These are phyloP conservation scores for Argynnis bischoffii DNA, from an alignment of 2,888 invertebrate species.

Conservation along the genomic window DNA sequence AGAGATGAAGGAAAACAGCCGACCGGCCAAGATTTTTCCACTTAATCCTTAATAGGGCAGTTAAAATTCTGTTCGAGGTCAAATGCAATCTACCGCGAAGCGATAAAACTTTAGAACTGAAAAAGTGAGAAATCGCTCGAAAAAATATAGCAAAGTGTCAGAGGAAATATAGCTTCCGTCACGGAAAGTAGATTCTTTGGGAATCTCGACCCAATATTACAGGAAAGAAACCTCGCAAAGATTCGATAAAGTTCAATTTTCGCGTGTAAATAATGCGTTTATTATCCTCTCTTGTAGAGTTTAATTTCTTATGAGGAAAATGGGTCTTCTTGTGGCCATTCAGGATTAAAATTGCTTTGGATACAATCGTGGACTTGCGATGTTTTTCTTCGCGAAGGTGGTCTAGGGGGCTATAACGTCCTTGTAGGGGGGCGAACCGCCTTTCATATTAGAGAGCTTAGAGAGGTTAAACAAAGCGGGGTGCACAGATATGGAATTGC, in stretches of 20 bases:
- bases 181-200: slow-evolving; percentile 24
- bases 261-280: slow-evolving; percentile 47
- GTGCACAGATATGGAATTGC: slow-evolving; percentile 41
- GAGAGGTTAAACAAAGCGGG: slow-evolving; percentile 52
- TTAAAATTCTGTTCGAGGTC: slow-evolving; percentile 41
- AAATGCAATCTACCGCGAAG: slow-evolving; percentile 32
- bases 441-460: slow-evolving; percentile 61
- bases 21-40: slow-evolving; percentile 22
- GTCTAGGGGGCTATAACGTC: slow-evolving; percentile 50
- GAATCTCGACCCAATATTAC: slow-evolving; percentile 26
- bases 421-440: slow-evolving; percentile 55
- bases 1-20: slow-evolving; percentile 24
- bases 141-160: slow-evolving; percentile 19
- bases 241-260: slow-evolving; percentile 59
- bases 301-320: slow-evolving; percentile 22
- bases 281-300: slow-evolving; percentile 29
- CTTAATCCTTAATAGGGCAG: slow-evolving; percentile 31
- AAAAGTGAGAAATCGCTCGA: slow-evolving; percentile 17
- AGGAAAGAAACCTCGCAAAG: slow-evolving; percentile 46
- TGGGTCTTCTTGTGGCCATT: slow-evolving; percentile 45
- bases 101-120: slow-evolving; percentile 27
- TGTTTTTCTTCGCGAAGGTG: slow-evolving; percentile 45
- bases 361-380: slow-evolving; percentile 46
- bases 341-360: slow-evolving; percentile 57
- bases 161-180: slow-evolving; percentile 15